Base-by-base conservation (phyloP, 2,113 vertebrate genomes). In the Tautogolabrus adspersus region DNA sequence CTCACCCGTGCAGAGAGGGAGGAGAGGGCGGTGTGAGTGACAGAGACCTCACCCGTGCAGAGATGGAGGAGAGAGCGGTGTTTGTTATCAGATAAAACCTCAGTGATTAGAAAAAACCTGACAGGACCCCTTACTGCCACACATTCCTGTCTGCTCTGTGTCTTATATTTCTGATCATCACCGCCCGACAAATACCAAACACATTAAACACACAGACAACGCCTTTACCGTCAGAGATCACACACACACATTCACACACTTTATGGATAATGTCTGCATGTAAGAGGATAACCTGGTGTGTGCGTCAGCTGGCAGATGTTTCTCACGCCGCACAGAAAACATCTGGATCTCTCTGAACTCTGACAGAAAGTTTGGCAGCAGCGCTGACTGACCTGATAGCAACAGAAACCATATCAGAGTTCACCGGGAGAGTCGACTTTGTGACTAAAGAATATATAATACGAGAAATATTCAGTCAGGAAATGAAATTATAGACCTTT, bases 311-410 rank as follows among this genome's bases (percentile, higher is more conserved):
- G 51, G 40, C 59, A 69, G 67, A 61, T 58, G 63, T 60, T 77
- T 77, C 54, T 74, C 44, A 59, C 61, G 5, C 19, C 47, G 66
- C 22, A 11, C 18, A 40, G 16, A 49, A 21, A 67, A 70, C 73
- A 85, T 72, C 73, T 81, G 73, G 68, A 47, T 42, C 21, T 40
- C 15, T 34, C 52, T 71, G 64, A 68, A 8, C 21, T n/a, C 67
- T 37, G 59, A 59, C 65, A 40, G 49, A 61, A n/a, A 30, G 49
- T 66, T 44, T 76, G 71, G 64, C 57, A 58, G 55, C 47, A 2
- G 40, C 61, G 1, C 38, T 21, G 49, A 61, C 15, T 0, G 64
- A 30, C 9, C 38, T 16, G 40, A 30, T 7, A 44, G 19, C 21
- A 19, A 16, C 11, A 46, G 26, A 15, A 19, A 4, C 16, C 46